These are phyloP conservation scores for Patella pellucida DNA, from an alignment of 2,888 invertebrate genomes.

Conservation along the genomic window DNA sequence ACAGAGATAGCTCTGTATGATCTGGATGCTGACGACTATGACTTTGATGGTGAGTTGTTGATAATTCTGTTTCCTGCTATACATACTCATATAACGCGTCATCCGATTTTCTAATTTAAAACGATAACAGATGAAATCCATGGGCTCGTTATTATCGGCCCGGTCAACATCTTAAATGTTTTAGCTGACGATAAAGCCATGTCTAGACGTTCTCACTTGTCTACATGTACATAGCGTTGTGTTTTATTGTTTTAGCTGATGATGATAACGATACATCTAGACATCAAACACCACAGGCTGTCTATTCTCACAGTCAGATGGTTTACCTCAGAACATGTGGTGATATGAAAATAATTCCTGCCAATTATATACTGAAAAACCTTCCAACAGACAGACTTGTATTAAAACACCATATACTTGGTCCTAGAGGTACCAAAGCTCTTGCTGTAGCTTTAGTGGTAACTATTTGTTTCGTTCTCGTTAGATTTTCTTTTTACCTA, in stretches of 20 bases:
- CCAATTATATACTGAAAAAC: slow-evolving; percentile 42
- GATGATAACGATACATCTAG: slow-evolving; percentile 19
- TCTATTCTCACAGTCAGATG: slow-evolving; percentile 42
- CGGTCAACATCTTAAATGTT: neutral
- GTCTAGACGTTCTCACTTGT: neutral
- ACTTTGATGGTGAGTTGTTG: slow-evolving; percentile 46
- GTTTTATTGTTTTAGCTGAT: slow-evolving; percentile 13
- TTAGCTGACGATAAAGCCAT: too few relatives aligned
- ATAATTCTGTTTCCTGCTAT: neutral
- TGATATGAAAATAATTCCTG: slow-evolving; percentile 44
- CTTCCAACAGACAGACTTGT: slow-evolving; percentile 42
- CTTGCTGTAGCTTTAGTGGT: slow-evolving; percentile 57
- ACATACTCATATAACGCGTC: neutral
- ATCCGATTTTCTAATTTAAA: neutral
- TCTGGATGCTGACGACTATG: slow-evolving; percentile 45
- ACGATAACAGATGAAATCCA: neutral
- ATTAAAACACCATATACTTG: slow-evolving; percentile 48
- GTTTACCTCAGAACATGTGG: slow-evolving; percentile 47
- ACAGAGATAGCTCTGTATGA: slow-evolving; percentile 42
- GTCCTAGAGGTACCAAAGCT: slow-evolving; percentile 50
- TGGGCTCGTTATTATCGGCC: neutral
- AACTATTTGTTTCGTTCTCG: slow-evolving; percentile 22
- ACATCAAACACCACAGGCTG: slow-evolving; percentile 11
- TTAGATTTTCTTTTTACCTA: too few relatives aligned
- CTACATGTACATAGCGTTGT: neutral